A percentile compares a stretch with the other conserved stretches of the same genome.
Conservation (phyloP, 2,888 invertebrate genomes). For the Drosophila kanekoi region DNA sequence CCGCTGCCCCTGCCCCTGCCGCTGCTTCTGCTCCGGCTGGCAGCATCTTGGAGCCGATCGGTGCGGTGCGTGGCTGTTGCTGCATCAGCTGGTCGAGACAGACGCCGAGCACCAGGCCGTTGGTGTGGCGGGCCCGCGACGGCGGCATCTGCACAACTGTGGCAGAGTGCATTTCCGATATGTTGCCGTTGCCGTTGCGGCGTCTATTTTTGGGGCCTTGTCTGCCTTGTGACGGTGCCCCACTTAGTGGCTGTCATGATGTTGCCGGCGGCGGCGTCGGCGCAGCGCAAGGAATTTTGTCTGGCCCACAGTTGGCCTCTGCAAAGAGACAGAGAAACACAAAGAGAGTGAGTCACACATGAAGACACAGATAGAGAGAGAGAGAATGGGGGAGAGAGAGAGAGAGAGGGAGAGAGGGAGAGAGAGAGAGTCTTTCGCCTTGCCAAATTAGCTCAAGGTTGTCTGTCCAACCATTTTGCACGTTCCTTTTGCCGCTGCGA, state of each 20-base stretch:
- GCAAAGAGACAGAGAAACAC: slow-evolving; percentile 46
- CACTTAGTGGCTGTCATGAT: slow-evolving; percentile 79
- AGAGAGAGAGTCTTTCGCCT: slow-evolving; percentile 28
- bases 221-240: slow-evolving; percentile 80
- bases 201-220: slow-evolving; percentile 75
- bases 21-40: slow-evolving; percentile 1
- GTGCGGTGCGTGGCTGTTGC: slow-evolving; percentile 24
- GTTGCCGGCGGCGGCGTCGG: slow-evolving; percentile 44
- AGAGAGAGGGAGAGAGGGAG: slow-evolving; percentile 1
- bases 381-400: slow-evolving; percentile 2
- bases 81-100: slow-evolving; percentile 74
- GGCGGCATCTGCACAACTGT: slow-evolving; percentile 27
- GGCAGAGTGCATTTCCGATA: slow-evolving; percentile 63
- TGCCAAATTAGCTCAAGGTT: slow-evolving; percentile 81
- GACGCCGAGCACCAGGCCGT: slow-evolving; percentile 72
- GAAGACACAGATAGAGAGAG: slow-evolving; percentile 11
- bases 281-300: slow-evolving; percentile 68
- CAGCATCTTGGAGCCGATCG: slow-evolving; percentile 18
- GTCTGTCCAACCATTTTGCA: slow-evolving; percentile 62
- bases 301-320: slow-evolving; percentile 71
- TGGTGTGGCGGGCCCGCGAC: slow-evolving; percentile 31
- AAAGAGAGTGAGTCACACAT: slow-evolving; percentile 16
- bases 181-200: slow-evolving; percentile 28
- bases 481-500: slow-evolving; percentile 47
- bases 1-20: not conserved